Evolutionary conservation across 2,888 invertebrate species (phyloP).

Genomic region (Aelia acuminata): DNA sequence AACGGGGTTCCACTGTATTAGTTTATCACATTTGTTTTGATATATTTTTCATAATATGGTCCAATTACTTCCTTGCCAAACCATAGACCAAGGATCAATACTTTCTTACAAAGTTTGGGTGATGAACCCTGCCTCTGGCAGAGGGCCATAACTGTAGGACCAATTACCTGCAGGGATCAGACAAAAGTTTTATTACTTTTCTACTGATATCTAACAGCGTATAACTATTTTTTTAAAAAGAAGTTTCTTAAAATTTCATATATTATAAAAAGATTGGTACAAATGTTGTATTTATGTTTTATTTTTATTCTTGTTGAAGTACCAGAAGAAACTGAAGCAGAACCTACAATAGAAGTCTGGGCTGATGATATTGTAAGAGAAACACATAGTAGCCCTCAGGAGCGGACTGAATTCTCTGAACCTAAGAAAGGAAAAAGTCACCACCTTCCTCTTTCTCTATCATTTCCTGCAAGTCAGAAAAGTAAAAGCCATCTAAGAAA

Average conservation of each 20-base stretch:
- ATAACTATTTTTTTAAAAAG: neutral
- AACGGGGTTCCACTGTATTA: too few relatives aligned
- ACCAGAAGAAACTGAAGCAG: conserved; percentile 71
- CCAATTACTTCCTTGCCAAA: too few relatives aligned
- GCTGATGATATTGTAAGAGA: conserved; percentile 60
- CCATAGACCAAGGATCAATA: too few relatives aligned
- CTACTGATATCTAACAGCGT: neutral
- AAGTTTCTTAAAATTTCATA: neutral
- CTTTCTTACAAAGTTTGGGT: too few relatives aligned
- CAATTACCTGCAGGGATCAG: too few relatives aligned
- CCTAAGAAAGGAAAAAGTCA: conserved; percentile 56
- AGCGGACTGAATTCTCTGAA: conserved; percentile 63
- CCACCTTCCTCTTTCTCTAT: conserved; percentile 53
- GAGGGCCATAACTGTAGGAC: too few relatives aligned
- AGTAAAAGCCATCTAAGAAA: conserved; percentile 50
- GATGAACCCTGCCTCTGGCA: too few relatives aligned
- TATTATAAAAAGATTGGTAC: neutral
- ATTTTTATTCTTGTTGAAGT: conserved; percentile 68
- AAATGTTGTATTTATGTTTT: neutral
- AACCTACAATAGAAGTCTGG: conserved; percentile 61
- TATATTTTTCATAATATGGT: too few relatives aligned
- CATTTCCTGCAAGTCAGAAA: conserved; percentile 32
- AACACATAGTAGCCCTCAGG: conserved; percentile 65
- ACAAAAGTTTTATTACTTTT: neutral
- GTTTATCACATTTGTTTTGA: too few relatives aligned